Percentiles rank a stretch among this genome's conserved stretches.
phyloP scores from a whole-genome alignment of 2,797 vertebrate genomes.

The Podargus strigoides region DNA sequence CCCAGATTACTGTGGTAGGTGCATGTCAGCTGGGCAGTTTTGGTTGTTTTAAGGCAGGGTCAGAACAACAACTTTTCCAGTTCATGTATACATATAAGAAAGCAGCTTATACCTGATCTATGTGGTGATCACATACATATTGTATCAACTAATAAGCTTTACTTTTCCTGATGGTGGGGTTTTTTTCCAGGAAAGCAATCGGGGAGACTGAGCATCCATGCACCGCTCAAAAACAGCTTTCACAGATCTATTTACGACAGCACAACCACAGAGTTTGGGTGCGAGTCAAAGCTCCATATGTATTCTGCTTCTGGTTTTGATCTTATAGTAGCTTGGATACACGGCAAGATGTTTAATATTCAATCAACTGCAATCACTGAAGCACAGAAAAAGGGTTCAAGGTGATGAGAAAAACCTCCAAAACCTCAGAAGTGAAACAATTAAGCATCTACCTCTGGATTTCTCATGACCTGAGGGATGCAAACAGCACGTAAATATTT shows the following conservation, averaged over 20 bases:
- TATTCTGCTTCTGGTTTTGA: not conserved
- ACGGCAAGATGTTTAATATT: not conserved
- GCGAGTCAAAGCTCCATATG: not conserved
- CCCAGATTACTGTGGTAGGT: not conserved
- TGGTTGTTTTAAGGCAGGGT: not conserved
- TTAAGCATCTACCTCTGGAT: not conserved
- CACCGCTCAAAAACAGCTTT: not conserved
- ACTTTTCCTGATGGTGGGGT: not conserved
- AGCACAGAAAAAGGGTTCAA: not conserved
- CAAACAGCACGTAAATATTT: not conserved
- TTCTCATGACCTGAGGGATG: not conserved
- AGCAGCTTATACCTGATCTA: not conserved
- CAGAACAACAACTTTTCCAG: not conserved
- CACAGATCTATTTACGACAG: not conserved
- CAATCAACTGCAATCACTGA: not conserved
- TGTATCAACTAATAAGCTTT: not conserved
- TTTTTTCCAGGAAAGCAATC: not conserved
- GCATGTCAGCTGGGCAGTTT: rapidly evolving
- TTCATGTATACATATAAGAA: not conserved
- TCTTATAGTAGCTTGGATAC: not conserved
- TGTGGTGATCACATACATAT: not conserved
- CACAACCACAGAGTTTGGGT: not conserved
- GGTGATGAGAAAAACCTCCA: not conserved
- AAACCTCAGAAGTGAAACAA: not conserved
- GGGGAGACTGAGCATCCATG: not conserved